Conservation (phyloP, 2,888 invertebrate species). For the Amblyteles armatorius region DNA sequence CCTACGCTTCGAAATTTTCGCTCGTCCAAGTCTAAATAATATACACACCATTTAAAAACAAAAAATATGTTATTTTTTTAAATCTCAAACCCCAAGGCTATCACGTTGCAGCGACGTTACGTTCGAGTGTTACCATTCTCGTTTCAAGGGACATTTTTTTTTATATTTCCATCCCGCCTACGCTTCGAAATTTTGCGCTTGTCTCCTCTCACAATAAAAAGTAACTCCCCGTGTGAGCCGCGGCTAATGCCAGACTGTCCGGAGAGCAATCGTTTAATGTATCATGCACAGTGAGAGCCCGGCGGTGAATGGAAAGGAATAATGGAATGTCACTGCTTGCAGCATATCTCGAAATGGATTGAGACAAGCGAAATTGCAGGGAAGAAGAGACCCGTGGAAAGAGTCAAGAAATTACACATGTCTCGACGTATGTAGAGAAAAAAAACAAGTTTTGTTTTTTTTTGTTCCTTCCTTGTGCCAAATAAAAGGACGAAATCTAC, state of each 20-base stretch:
- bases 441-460: too few species aligned
- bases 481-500: too few species aligned
- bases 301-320: constrained; percentile 27
- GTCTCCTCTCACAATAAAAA: too few species aligned
- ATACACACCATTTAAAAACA: neutral
- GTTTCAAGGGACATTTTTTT: neutral
- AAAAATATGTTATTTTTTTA: neutral
- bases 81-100: neutral
- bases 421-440: too few species aligned
- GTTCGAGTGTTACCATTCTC: neutral
- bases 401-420: constrained; percentile 2
- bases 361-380: constrained; percentile 56
- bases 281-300: constrained; percentile 8
- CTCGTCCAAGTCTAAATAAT: constrained; percentile 13
- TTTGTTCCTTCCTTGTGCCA: too few species aligned
- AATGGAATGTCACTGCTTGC: constrained; percentile 60
- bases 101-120: constrained; percentile 13
- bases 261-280: constrained; percentile 55
- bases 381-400: constrained; percentile 11
- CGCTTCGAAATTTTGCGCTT: too few species aligned
- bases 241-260: neutral
- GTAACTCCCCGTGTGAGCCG: neutral
- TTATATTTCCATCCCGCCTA: neutral
- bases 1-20: too few species aligned
- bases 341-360: constrained; percentile 61